Evolutionary conservation across 1,140 invertebrate genomes (phyloP).

Genomic region (Drosophila virilis): DNA sequence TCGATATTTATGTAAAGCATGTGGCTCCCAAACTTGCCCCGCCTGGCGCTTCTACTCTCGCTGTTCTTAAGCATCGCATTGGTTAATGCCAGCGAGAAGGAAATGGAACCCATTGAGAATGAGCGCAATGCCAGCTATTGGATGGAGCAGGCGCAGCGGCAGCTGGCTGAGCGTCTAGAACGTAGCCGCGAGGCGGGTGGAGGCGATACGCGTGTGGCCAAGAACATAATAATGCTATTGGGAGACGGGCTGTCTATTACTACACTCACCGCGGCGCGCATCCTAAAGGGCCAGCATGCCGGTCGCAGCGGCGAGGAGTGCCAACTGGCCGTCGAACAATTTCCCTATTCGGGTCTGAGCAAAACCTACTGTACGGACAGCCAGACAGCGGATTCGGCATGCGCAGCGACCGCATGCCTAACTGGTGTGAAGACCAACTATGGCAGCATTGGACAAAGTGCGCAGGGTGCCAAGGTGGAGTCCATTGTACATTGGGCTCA

Average conservation of each 20-base stretch:
- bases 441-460: conserved; percentile 88
- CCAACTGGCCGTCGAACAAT: conserved; percentile 90
- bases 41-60: background rate
- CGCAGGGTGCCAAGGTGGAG: conserved; percentile 86
- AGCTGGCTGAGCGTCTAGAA: conserved; percentile 47
- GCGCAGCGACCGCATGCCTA: conserved; percentile 89
- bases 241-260: conserved; percentile 91
- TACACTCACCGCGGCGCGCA: conserved; percentile 89
- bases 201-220: conserved; percentile 84
- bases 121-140: conserved; percentile 54
- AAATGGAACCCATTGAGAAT: background rate
- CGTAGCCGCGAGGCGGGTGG: background rate
- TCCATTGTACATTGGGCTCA: conserved; percentile 93
- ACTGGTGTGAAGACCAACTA: conserved; percentile 89
- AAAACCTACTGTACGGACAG: conserved; percentile 89
- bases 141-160: conserved; percentile 50
- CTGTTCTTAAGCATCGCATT: background rate
- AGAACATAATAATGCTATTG: conserved; percentile 90
- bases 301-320: conserved; percentile 87
- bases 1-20: conserved; percentile 20
- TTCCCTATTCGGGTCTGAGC: conserved; percentile 89
- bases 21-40: conserved; percentile 7
- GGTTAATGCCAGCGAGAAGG: background rate
- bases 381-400: conserved; percentile 92
- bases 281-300: conserved; percentile 87